Conservation (phyloP, 2,888 invertebrate species). For the Oeneis ivallda region DNA sequence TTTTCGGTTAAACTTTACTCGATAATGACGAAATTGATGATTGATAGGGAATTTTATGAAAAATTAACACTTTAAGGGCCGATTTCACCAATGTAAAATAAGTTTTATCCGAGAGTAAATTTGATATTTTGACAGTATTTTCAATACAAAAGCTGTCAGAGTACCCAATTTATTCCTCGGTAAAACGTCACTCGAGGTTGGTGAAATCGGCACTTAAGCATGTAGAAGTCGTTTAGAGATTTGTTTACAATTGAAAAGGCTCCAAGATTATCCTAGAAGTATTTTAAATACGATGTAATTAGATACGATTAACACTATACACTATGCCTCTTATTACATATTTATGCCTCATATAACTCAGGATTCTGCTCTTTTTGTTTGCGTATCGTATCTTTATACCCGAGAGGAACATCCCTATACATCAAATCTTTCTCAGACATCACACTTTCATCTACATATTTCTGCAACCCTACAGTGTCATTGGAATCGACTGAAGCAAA, state of each 20-base stretch:
- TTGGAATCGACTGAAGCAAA: constrained; percentile 46
- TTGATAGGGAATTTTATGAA: too few relatives aligned
- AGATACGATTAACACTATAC: too few relatives aligned
- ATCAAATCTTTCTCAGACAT: constrained; percentile 18
- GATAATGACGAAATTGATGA: background rate
- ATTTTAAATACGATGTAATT: too few relatives aligned
- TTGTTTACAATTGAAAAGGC: background rate
- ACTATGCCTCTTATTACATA: constrained; percentile 18
- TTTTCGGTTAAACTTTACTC: too few relatives aligned
- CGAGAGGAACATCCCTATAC: constrained; percentile 53
- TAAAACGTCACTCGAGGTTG: too few relatives aligned
- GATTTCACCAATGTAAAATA: too few relatives aligned
- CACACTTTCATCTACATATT: constrained; percentile 44
- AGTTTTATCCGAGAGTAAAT: too few relatives aligned
- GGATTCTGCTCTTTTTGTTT: constrained; percentile 57
- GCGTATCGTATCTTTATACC: constrained; percentile 57
- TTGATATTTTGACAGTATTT: too few relatives aligned
- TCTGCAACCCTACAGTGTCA: constrained; percentile 45
- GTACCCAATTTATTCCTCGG: too few relatives aligned
- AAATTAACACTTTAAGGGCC: too few relatives aligned
- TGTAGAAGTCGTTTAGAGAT: background rate
- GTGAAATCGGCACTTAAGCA: background rate
- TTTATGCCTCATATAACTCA: constrained; percentile 61
- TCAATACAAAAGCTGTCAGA: too few relatives aligned
- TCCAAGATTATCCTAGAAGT: constrained; percentile 22